Conservation (phyloP, 2,888 invertebrate genomes). For the Minunthozetes semirufus region DNA sequence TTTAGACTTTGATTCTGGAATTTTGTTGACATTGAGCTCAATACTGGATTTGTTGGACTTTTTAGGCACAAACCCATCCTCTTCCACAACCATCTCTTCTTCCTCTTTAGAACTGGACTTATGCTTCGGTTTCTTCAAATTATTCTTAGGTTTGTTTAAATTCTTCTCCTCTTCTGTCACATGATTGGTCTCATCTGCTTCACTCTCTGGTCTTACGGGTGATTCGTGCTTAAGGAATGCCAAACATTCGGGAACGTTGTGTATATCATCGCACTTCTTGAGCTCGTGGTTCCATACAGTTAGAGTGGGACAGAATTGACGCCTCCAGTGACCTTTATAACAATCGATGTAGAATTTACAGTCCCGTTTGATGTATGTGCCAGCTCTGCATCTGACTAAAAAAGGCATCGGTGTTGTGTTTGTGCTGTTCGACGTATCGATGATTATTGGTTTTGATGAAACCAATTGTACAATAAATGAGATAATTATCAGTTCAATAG, state of each 20-base stretch:
- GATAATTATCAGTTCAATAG: background rate
- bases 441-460: background rate
- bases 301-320: conserved; percentile 33
- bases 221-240: background rate
- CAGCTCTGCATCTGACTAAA: background rate
- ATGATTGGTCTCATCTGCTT: background rate
- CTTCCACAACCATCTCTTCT: background rate
- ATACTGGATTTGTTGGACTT: background rate
- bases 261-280: conserved; percentile 29
- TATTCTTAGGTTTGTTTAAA: background rate
- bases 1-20: background rate
- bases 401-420: background rate
- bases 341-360: conserved; percentile 35
- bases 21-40: background rate
- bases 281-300: conserved; percentile 34
- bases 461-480: background rate
- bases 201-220: background rate
- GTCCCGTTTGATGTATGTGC: conserved; percentile 21
- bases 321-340: conserved; percentile 20
- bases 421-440: background rate
- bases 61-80: background rate
- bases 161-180: background rate
- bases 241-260: conserved; percentile 34
- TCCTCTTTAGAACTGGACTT: background rate
- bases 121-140: background rate